These are phyloP conservation scores for Nicator chloris DNA, from an alignment of 2,113 vertebrate species.

Conservation along the genomic window DNA sequence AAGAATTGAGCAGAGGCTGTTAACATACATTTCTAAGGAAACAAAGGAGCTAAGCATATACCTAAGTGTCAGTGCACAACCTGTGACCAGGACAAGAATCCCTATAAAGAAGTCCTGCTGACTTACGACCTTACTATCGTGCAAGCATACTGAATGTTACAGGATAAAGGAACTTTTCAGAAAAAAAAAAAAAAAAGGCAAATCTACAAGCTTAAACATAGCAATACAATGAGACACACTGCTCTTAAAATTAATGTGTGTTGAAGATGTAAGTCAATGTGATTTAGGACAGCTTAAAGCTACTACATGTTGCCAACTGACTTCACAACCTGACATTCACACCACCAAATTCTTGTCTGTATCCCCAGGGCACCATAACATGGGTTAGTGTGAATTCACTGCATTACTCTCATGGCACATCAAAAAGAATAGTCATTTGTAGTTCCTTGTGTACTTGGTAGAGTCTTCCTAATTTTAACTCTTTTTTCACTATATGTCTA, in stretches of 20 bases:
- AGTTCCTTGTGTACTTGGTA: not conserved
- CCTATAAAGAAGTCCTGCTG: not conserved
- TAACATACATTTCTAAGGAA: not conserved
- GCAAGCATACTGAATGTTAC: not conserved
- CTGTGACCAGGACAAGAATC: not conserved
- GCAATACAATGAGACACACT: not conserved
- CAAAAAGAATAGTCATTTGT: not conserved
- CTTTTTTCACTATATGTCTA: not conserved
- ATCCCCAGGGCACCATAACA: not conserved
- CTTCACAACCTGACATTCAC: not conserved
- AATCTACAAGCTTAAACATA: not conserved
- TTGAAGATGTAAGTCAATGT: not conserved
- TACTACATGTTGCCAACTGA: not conserved
- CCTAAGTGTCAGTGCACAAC: not conserved
- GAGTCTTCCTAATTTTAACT: not conserved
- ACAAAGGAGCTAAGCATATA: not conserved
- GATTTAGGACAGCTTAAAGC: not conserved
- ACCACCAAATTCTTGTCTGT: not conserved
- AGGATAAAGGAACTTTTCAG: not conserved
- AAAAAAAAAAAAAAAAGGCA: not conserved
- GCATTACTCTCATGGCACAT: not conserved
- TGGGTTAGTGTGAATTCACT: not conserved
- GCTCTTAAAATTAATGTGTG: not conserved
- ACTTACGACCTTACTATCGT: not conserved
- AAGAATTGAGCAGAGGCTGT: not conserved